Conservation (phyloP, 2,888 invertebrate genomes). For the Microplitis deprimator region DNA sequence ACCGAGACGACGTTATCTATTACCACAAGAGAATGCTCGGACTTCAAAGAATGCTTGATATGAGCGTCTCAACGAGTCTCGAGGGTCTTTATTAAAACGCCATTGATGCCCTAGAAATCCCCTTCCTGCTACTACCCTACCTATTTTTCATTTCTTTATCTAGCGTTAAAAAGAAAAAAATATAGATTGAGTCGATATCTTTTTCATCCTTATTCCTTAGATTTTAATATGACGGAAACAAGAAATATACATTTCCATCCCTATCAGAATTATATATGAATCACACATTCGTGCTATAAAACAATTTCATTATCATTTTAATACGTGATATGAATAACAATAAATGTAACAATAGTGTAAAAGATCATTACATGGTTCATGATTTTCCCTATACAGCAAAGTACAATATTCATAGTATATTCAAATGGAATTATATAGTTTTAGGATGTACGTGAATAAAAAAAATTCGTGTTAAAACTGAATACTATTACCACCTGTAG, state of each 20-base stretch:
- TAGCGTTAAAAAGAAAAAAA: slow-evolving; percentile 32
- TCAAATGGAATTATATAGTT: not conserved
- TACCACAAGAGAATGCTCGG: slow-evolving; percentile 57
- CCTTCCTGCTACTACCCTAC: slow-evolving; percentile 46
- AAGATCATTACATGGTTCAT: not conserved
- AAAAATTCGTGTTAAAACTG: no score
- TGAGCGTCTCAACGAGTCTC: slow-evolving; percentile 53
- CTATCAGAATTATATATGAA: slow-evolving; percentile 42
- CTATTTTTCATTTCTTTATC: slow-evolving; percentile 30
- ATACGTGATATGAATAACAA: slow-evolving; percentile 43
- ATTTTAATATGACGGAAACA: slow-evolving; percentile 18
- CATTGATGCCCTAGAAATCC: slow-evolving; percentile 49
- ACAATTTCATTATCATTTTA: slow-evolving; percentile 60
- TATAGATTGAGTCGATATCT: slow-evolving; percentile 27
- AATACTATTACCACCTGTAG: slow-evolving; percentile 60
- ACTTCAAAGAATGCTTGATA: slow-evolving; percentile 66
- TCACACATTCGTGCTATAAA: slow-evolving; percentile 55
- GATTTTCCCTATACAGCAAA: not conserved
- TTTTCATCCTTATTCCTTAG: slow-evolving; percentile 27
- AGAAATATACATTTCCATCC: not conserved
- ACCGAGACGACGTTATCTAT: slow-evolving; percentile 30
- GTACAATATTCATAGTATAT: no score
- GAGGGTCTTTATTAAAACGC: slow-evolving; percentile 62
- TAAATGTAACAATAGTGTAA: not conserved
- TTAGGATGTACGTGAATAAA: slow-evolving; percentile 20